phyloP scores from a whole-genome alignment of 2,113 vertebrate species.

The Centrocercus urophasianus region DNA sequence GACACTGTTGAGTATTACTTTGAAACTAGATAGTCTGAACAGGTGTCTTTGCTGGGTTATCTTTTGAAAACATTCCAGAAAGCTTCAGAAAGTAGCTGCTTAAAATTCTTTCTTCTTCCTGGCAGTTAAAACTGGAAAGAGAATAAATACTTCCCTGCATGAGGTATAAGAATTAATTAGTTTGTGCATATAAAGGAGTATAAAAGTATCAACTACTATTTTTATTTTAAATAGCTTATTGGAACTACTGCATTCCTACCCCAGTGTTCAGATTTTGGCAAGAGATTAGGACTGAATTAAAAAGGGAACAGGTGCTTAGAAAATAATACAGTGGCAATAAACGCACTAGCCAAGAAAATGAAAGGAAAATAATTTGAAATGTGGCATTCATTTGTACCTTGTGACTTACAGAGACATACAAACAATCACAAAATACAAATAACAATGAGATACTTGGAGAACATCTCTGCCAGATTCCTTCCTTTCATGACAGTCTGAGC shows the following conservation, averaged over 20 bases:
- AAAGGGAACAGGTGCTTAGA: conserved; percentile 49
- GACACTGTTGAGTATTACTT: background rate
- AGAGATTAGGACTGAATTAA: conserved; percentile 43
- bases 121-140: conserved; percentile 55
- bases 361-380: background rate
- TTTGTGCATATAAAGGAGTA: conserved; percentile 59
- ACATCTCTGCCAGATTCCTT: background rate
- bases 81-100: conserved; percentile 39
- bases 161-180: conserved; percentile 54
- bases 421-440: background rate
- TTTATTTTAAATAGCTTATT: conserved; percentile 61
- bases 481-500: background rate
- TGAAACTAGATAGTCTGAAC: background rate
- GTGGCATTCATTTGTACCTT: background rate
- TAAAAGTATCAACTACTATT: conserved; percentile 50
- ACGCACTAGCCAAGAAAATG: background rate
- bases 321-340: conserved; percentile 27
- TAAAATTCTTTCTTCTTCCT: conserved; percentile 58
- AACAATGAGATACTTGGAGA: background rate
- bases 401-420: background rate
- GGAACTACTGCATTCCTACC: conserved; percentile 32
- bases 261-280: conserved; percentile 34
- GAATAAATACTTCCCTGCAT: conserved; percentile 58
- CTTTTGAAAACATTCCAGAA: conserved; percentile 17
- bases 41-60: background rate